Evolutionary conservation across 2,113 vertebrate species (phyloP), one percentile per base, ranked within the genome.

Genomic region (Hypanus sabinus): DNA sequence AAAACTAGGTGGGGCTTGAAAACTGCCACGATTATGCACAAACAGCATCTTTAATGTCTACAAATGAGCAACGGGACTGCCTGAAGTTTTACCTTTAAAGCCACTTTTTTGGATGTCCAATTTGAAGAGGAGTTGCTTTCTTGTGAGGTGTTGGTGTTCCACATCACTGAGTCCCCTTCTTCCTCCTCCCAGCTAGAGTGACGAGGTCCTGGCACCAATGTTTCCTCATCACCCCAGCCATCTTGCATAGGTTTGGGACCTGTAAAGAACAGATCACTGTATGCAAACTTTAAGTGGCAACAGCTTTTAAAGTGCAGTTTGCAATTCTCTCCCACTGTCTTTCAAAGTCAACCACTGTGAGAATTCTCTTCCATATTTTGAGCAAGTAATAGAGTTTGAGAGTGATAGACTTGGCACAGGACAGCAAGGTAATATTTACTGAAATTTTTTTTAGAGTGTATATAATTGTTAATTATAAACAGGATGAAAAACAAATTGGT

Each of bases 131-230:
- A 95, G 95, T 96, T 98, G 80, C 97, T 96, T 95, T 99, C 98
- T 96, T 98, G 98, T 94, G 96, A 98, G 38, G 97, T 95, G 96
- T 96, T 96, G 95, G 98, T 98, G 95, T 97, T 99, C 99, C 99
- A 99, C 98, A 99, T 99, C 95, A 99, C 98, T 75, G 99, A 99
- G 96, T 99, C 98, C 0, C 98, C 98, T 91, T 99, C 99, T 81
- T 99, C 98, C 92, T 98, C 98, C 95, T 97, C 98, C 99, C 99
- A 99, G 97, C 97, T 98, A 92, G 97, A 96, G 94, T 97, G 96
- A 94, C 96, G 96, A 93, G 95, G 95, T 93, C 96, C 96, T 65
- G 96, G 91, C 97, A 98, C 95, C 5, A 97, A 96, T 95, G 96
- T 96, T 3, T 98, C 97, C 46, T 99, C 98, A 62, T 97, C 96